Evolutionary conservation across 2,888 invertebrate species (phyloP).

Genomic region (Apantesis nais): DNA sequence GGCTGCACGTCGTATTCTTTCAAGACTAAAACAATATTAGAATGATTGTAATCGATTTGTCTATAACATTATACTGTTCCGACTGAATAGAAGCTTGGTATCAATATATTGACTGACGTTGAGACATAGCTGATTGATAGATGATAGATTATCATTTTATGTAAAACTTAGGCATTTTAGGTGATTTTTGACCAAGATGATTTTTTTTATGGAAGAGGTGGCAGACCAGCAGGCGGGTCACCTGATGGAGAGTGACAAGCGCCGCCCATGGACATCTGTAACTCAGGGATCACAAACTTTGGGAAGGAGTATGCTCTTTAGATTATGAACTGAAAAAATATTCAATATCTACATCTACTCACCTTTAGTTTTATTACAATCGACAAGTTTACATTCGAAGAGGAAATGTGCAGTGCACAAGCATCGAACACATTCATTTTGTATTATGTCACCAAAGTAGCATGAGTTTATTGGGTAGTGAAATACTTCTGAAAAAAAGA

Average conservation of each 20-base stretch:
- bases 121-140: neutral
- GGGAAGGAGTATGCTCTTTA: too few species aligned
- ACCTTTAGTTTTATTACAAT: constrained; percentile 35
- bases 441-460: constrained; percentile 45
- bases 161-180: too few species aligned
- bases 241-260: too few species aligned
- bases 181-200: too few species aligned
- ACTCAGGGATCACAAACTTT: too few species aligned
- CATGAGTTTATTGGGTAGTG: constrained; percentile 43
- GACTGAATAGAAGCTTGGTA: neutral
- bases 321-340: too few species aligned
- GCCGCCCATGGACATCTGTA: too few species aligned
- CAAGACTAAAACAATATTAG: constrained; percentile 24
- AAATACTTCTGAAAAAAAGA: constrained; percentile 39
- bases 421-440: constrained; percentile 56
- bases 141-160: too few species aligned
- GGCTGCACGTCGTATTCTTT: constrained; percentile 7
- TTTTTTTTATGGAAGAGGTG: too few species aligned
- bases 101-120: neutral
- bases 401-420: constrained; percentile 45
- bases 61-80: neutral
- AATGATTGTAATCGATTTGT: neutral
- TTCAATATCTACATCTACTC: constrained; percentile 6
- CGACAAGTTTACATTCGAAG: constrained; percentile 47
- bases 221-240: too few species aligned